Evolutionary conservation across 2,888 invertebrate genomes (phyloP).

Genomic region (Polydrusus pterygomalis): DNA sequence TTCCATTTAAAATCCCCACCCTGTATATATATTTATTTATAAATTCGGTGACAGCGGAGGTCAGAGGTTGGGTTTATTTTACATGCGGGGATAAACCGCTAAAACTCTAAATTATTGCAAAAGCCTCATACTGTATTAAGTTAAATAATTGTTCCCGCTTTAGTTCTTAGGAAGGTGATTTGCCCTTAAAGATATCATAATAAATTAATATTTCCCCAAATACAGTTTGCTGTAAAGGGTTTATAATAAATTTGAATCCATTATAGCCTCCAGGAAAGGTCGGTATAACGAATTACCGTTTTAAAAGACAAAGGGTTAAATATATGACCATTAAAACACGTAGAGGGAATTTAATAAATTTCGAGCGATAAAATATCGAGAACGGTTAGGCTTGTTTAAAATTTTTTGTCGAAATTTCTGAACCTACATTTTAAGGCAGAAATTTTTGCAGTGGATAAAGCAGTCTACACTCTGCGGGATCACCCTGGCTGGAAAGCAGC

Average conservation of each 20-base stretch:
- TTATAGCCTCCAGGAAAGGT: constrained; percentile 10
- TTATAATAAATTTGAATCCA: constrained; percentile 17
- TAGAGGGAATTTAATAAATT: not conserved
- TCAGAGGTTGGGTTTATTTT: too few relatives aligned
- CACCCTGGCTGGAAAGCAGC: too few relatives aligned
- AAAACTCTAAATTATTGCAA: too few relatives aligned
- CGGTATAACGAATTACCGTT: constrained; percentile 1
- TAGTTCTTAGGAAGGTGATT: constrained; percentile 1
- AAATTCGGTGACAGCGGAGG: too few relatives aligned
- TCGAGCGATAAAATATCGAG: not conserved
- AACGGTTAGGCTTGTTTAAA: not conserved
- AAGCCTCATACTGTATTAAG: not conserved
- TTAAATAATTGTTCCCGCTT: not conserved
- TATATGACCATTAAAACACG: constrained; percentile 11
- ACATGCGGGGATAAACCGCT: too few relatives aligned
- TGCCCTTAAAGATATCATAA: not conserved
- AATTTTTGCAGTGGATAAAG: too few relatives aligned
- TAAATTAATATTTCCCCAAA: constrained; percentile 21
- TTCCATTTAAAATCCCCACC: too few relatives aligned
- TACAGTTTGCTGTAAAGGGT: constrained; percentile 6
- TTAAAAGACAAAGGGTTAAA: constrained; percentile 20
- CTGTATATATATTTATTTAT: too few relatives aligned
- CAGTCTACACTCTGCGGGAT: too few relatives aligned
- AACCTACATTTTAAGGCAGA: too few relatives aligned
- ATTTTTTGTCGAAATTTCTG: not conserved